Conservation (phyloP, 2,888 invertebrate genomes). For the Eilema sororculum region DNA sequence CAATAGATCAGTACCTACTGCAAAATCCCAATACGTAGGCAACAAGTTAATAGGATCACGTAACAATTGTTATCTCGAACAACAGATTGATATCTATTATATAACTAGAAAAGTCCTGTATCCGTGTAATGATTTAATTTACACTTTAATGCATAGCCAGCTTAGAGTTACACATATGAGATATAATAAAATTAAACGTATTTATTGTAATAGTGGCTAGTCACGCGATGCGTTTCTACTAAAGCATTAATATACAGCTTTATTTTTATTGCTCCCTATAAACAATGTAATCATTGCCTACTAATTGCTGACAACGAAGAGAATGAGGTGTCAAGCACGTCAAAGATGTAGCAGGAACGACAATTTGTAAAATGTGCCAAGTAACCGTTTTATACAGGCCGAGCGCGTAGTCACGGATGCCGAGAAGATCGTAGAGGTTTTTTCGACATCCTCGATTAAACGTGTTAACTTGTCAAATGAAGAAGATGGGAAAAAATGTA, state of each 20-base stretch:
- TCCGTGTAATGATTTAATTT: slow-evolving; percentile 67
- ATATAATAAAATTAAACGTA: slow-evolving; percentile 60
- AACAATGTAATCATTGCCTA: slow-evolving; percentile 56
- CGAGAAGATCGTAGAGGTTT: slow-evolving; percentile 62
- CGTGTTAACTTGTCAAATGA: slow-evolving; percentile 71
- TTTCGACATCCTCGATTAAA: slow-evolving; percentile 70
- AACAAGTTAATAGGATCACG: neutral
- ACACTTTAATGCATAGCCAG: slow-evolving; percentile 59
- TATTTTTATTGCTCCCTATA: slow-evolving; percentile 54
- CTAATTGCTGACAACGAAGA: slow-evolving; percentile 56
- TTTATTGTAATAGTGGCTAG: slow-evolving; percentile 59
- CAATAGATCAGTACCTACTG: neutral
- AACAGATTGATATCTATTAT: neutral
- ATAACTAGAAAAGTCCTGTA: slow-evolving; percentile 55
- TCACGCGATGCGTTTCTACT: slow-evolving; percentile 57
- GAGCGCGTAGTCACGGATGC: slow-evolving; percentile 52
- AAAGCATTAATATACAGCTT: slow-evolving; percentile 50
- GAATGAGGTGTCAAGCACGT: slow-evolving; percentile 49
- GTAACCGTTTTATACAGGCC: slow-evolving; percentile 64
- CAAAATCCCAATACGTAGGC: neutral
- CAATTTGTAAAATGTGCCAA: slow-evolving; percentile 60
- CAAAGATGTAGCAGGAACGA: slow-evolving; percentile 50
- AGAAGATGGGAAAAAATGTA: slow-evolving; percentile 66
- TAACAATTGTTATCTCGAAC: neutral
- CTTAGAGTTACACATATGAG: slow-evolving; percentile 52